phyloP scores from a whole-genome alignment of 37 sponge, comb jelly and placozoan species.

The Oopsacas minuta region DNA sequence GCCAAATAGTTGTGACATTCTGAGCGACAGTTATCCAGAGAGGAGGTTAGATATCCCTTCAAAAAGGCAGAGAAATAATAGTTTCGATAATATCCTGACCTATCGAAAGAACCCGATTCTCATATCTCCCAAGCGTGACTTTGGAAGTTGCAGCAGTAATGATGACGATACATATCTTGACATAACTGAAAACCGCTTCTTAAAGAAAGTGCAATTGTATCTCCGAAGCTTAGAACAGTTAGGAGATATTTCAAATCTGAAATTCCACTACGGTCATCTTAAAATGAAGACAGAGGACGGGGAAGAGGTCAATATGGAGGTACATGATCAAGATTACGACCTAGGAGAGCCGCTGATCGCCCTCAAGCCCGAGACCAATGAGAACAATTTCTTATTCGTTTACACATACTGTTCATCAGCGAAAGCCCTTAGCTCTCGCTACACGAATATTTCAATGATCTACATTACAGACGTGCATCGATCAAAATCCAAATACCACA shows the following conservation, averaged over 20 bases:
- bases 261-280: background rate
- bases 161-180: background rate
- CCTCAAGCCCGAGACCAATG: background rate
- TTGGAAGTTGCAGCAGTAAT: background rate
- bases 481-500: background rate
- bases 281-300: background rate
- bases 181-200: background rate
- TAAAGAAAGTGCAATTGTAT: background rate
- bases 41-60: background rate
- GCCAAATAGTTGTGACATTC: background rate
- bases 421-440: background rate
- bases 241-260: constrained; percentile 5
- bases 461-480: background rate
- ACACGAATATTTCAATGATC: background rate
- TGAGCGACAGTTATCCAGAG: background rate
- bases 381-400: background rate
- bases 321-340: background rate
- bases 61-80: background rate
- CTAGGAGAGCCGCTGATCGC: background rate
- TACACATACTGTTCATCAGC: background rate
- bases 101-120: background rate
- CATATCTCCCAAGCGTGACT: background rate
- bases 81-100: background rate
- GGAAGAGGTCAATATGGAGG: background rate
- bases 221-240: background rate